Evolutionary conservation across 2,888 invertebrate species (phyloP).

Genomic region (Troilus luridus): DNA sequence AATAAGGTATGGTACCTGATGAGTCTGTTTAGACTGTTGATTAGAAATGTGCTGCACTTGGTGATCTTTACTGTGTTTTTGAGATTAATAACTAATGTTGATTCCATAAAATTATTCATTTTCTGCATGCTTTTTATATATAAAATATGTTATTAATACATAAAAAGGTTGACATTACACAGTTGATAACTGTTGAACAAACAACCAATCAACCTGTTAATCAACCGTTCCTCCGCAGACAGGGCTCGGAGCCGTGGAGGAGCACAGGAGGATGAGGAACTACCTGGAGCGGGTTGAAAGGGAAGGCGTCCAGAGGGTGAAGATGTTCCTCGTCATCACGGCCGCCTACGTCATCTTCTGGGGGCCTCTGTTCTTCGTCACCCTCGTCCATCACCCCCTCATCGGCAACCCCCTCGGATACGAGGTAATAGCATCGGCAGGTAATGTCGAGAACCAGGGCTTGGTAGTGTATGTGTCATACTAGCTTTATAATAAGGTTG

Average conservation of each 20-base stretch:
- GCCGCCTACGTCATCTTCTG: constrained; percentile 90
- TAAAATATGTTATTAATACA: too few relatives aligned
- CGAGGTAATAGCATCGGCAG: constrained; percentile 73
- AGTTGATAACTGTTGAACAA: not conserved
- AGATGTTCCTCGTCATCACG: constrained; percentile 89
- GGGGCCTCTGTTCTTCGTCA: constrained; percentile 91
- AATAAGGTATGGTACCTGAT: too few relatives aligned
- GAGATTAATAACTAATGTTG: too few relatives aligned
- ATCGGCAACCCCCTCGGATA: constrained; percentile 81
- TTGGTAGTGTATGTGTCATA: not conserved
- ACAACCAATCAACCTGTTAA: too few relatives aligned
- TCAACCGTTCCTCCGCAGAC: not conserved
- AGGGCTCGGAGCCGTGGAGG: constrained; percentile 70
- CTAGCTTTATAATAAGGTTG: too few relatives aligned
- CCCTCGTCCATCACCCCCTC: constrained; percentile 82
- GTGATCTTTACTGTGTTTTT: too few relatives aligned
- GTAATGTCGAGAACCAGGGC: not conserved
- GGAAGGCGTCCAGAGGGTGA: constrained; percentile 85
- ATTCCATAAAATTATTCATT: too few relatives aligned
- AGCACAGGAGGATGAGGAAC: constrained; percentile 81
- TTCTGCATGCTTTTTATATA: too few relatives aligned
- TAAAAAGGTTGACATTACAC: not conserved
- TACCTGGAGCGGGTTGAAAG: constrained; percentile 84
- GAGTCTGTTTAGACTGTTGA: too few relatives aligned
- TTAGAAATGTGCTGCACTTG: too few relatives aligned